Evolutionary conservation across 2,113 vertebrate species (phyloP).

Genomic region (Rhegmatorhina hoffmannsi): DNA sequence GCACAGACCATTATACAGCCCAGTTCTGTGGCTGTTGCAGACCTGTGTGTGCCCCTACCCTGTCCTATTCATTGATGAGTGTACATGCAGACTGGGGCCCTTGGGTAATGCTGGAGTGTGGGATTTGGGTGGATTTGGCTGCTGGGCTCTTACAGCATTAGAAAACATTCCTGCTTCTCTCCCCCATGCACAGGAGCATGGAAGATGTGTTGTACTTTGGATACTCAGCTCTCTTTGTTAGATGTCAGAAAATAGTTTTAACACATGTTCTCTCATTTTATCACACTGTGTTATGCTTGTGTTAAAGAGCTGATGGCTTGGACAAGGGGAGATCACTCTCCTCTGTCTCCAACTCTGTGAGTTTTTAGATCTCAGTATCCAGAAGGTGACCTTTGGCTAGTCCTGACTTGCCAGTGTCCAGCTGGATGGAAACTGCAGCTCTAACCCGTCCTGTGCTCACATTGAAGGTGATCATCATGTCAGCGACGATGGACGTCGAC

Average conservation of each 20-base stretch:
- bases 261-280: rapidly evolving
- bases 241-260: not conserved
- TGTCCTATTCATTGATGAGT: not conserved
- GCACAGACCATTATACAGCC: not conserved
- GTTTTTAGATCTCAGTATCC: not conserved
- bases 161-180: not conserved
- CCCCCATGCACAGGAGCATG: rapidly evolving
- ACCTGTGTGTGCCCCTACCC: not conserved
- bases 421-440: not conserved
- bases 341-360: not conserved
- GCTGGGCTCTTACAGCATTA: not conserved
- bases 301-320: not conserved
- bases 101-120: not conserved
- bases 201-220: not conserved
- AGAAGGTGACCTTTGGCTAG: not conserved
- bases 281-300: not conserved
- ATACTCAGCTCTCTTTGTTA: not conserved
- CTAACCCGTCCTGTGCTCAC: not conserved
- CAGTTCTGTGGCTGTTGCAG: not conserved
- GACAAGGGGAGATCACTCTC: not conserved
- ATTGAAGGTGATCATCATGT: constrained; percentile 91
- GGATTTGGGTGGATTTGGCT: not conserved
- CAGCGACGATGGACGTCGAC: constrained; percentile 97
- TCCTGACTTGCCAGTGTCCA: not conserved
- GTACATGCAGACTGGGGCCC: not conserved